These are phyloP conservation scores for Oryzias sinensis DNA, from an alignment of 2,797 vertebrate species.

Conservation along the genomic window DNA sequence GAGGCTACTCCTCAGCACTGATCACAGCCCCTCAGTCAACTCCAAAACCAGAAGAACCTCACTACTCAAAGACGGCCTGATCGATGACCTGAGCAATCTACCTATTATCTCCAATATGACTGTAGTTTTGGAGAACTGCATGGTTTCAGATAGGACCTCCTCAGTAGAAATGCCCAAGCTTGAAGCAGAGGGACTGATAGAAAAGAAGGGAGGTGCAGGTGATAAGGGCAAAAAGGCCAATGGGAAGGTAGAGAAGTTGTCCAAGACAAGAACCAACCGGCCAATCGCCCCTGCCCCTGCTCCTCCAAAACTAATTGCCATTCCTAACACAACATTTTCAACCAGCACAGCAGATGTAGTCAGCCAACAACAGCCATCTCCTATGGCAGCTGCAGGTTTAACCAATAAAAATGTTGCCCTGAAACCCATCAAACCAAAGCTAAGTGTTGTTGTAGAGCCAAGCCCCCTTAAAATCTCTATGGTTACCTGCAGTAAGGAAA, in stretches of 20 bases:
- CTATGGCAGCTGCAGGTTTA: slow-evolving; percentile 86
- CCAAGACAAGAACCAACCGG: slow-evolving; percentile 91
- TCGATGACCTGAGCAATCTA: slow-evolving; percentile 87
- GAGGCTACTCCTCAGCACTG: slow-evolving; percentile 84
- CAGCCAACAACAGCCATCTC: slow-evolving; percentile 79
- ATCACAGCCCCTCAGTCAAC: slow-evolving; percentile 77
- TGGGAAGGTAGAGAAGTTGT: slow-evolving; percentile 90
- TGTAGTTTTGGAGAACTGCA: slow-evolving; percentile 88
- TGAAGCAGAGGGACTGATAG: slow-evolving; percentile 93
- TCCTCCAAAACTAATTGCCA: slow-evolving; percentile 95
- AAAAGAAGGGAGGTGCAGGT: slow-evolving; percentile 84
- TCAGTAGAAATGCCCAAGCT: slow-evolving; percentile 95
- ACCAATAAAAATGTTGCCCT: slow-evolving; percentile 91
- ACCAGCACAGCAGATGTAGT: slow-evolving; percentile 80
- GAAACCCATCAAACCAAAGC: slow-evolving; percentile 98
- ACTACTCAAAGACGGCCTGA: slow-evolving; percentile 87
- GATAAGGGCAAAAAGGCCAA: slow-evolving; percentile 90
- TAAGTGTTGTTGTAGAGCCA: slow-evolving; percentile 90
- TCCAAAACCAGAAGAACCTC: slow-evolving; percentile 89
- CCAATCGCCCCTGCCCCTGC: slow-evolving; percentile 90
- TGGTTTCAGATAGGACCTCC: slow-evolving; percentile 83
- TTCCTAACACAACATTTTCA: slow-evolving; percentile 87
- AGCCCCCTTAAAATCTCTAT: slow-evolving; percentile 87
- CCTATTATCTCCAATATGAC: slow-evolving; percentile 97
- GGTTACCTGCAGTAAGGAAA: slow-evolving; percentile 89